Evolutionary conservation across 1,140 invertebrate species (phyloP), one percentile per base, ranked within the genome.

Genomic region (Archegozetes longisetosus): DNA sequence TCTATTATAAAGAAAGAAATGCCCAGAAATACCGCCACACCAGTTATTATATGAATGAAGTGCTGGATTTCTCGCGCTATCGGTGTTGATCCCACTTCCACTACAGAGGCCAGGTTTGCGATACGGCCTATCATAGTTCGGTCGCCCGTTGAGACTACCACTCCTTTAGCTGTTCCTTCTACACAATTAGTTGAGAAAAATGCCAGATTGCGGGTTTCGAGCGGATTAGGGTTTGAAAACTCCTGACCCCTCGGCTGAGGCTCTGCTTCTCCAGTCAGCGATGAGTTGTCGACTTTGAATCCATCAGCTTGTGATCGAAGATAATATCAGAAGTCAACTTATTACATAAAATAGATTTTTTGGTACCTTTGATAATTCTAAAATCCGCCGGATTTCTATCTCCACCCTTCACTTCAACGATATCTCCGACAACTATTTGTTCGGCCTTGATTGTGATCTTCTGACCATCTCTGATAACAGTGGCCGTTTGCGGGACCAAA

Each of bases 21-120:
- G 12, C 74, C 75, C 76, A 58, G 28, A 71, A 66, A 3, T 75
- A 67, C 25, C 73, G 73, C 1, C 74, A 68, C 91, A 64, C 89
- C 89, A 62, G 93, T 97, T 72, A 98, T 98, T 65, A 98, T 77
- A 71, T 97, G 91, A 72, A 98, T 98, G 78, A 98, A 98, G 76
- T 98, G 93, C 68, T 88, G 87, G 69, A 98, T 98, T 79, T 75
- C 74, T 54, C 62, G 68, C 9, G 73, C 71, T 54, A 75, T 70
- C 20, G 74, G 75, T 14, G 75, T 77, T 71, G 95, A 86, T 54
- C 90, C 90, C 66, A 88, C 92, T 66, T 95, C 88, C 68, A 97
- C 77, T 67, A 90, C 89, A 55, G 92, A 94, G 23, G 93, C 90
- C 61, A 97, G 75, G 70, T 91, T 92, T 68, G 93, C 93, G 75